phyloP scores from a whole-genome alignment of 2,888 invertebrate genomes.

The Cosmia pyralina region DNA sequence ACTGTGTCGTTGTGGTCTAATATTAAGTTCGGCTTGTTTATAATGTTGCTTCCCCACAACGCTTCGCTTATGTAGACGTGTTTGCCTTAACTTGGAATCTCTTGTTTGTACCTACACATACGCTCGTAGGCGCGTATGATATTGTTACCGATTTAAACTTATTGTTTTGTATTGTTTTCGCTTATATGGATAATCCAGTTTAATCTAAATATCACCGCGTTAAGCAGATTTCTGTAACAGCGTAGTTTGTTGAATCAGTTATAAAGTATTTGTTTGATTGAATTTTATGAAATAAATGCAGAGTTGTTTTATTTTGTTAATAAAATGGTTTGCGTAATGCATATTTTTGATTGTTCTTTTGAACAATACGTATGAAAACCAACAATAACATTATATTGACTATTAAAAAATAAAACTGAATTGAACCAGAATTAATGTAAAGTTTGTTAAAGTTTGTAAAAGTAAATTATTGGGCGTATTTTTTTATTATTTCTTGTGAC shows the following conservation, averaged over 20 bases:
- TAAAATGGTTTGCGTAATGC: constrained; percentile 14
- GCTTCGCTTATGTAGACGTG: constrained; percentile 65
- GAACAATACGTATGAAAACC: not conserved
- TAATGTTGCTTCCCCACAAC: constrained; percentile 69
- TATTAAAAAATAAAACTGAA: constrained; percentile 12
- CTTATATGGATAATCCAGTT: constrained; percentile 43
- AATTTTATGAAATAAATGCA: constrained; percentile 21
- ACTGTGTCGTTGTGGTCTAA: constrained; percentile 82
- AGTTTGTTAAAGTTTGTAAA: not conserved
- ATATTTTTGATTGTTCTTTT: constrained; percentile 24
- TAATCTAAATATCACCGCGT: constrained; percentile 34
- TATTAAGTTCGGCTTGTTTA: constrained; percentile 83
- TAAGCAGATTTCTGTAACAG: constrained; percentile 24
- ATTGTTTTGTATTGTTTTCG: constrained; percentile 59
- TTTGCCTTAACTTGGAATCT: constrained; percentile 69
- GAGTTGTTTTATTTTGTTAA: constrained; percentile 29
- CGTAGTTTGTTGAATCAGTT: constrained; percentile 10
- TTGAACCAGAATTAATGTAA: not conserved
- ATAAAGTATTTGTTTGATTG: constrained; percentile 26
- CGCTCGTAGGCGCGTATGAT: constrained; percentile 59
- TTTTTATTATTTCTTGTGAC: not conserved
- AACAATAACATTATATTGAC: constrained; percentile 1
- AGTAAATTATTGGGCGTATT: not conserved
- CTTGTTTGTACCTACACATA: constrained; percentile 64
- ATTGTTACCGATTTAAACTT: constrained; percentile 59